Evolutionary conservation across 2,797 vertebrate genomes (phyloP), one percentile per base, ranked within the genome.

Genomic region (Pelochelys cantorii): DNA sequence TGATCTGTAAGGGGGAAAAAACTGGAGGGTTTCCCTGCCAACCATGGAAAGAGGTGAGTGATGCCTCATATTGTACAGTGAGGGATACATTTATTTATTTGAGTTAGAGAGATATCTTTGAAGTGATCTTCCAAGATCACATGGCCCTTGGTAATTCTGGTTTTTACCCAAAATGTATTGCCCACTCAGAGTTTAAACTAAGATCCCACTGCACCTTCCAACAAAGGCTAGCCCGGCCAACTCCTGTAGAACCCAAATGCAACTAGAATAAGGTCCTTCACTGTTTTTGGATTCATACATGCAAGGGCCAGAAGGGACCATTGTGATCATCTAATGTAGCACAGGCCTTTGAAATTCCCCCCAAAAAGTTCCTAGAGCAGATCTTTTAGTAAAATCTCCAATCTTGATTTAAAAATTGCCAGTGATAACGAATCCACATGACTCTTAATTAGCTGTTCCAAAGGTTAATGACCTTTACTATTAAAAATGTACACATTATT

Each of bases 121-220:
- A 2, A 27, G 54, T 62, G 23, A 83, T 62, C 34, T 74, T 42
- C 34, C 37, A 34, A 22, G 18, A 37, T 74, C 68, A 74, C 37
- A 22, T 37, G 60, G 14, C 37, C 54, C 34, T 75, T 23, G 42
- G 27, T 8, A 79, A 79, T 79, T 92, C 52, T 57, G 34, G 52
- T 31, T 85, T 68, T 82, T 96, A 93, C 34, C 15, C n/a, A 88
- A 85, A 89, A 71, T n/a, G 15, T 27, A 84, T 87, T 53, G 57
- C 71, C 65, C 25, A 54, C 79, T 62, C 60, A 3, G 74, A 90
- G 84, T 75, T 85, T 56, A 85, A 59, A 2, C 54, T 71, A 79
- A 84, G 0, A 56, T 94, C 87, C 22, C 71, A 57, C 22, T 81
- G 53, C 53, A 86, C 55, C 85, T 81, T 54, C 34, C 71, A 75